phyloP scores from a whole-genome alignment of 2,113 vertebrate genomes.

The Gracilinanus agilis region DNA sequence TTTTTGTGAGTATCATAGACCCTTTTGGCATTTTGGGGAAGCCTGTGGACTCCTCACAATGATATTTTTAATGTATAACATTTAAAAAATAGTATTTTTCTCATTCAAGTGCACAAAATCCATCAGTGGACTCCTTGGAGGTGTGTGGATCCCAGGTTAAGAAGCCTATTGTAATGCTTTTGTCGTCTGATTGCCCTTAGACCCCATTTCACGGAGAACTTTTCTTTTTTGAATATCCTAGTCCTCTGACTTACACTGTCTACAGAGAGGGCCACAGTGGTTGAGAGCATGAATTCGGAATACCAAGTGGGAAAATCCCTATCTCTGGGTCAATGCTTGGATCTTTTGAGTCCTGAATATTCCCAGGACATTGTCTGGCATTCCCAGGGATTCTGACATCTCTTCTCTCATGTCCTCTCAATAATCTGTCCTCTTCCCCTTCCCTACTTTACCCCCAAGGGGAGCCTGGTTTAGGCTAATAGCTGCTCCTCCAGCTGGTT shows the following conservation, averaged over 20 bases:
- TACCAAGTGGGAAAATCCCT: neutral
- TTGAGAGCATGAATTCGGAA: neutral
- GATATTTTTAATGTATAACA: neutral
- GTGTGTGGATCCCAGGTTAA: neutral
- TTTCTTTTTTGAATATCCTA: neutral
- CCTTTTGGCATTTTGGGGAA: neutral
- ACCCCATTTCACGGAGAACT: neutral
- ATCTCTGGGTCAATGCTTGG: neutral
- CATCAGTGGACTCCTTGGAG: neutral
- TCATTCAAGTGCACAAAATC: neutral
- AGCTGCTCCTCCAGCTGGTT: neutral
- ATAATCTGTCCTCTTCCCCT: neutral
- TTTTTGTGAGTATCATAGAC: neutral
- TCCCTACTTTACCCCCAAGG: neutral
- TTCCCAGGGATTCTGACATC: neutral
- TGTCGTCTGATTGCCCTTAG: neutral
- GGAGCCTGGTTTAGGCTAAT: neutral
- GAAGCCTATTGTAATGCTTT: neutral
- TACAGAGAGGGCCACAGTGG: neutral
- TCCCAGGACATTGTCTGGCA: neutral
- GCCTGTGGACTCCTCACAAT: neutral
- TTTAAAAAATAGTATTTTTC: neutral
- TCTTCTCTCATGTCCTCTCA: neutral
- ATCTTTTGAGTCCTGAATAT: neutral
- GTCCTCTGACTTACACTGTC: neutral